Conservation (phyloP, 92 coral and sea anemone genomes). For the Palythoa grandiflora region DNA sequence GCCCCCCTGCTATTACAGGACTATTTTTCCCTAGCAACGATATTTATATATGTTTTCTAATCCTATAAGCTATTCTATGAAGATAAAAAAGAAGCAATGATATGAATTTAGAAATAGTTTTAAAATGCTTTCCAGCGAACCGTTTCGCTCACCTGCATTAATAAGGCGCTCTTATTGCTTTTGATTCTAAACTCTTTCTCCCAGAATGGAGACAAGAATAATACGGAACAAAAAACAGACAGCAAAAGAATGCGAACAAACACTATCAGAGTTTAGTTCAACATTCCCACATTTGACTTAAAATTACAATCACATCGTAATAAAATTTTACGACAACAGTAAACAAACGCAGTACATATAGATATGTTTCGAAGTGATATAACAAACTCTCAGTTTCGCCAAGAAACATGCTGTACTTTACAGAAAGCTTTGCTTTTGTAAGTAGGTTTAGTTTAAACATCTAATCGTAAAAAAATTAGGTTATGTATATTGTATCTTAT, state of each 20-base stretch:
- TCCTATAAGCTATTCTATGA: background rate
- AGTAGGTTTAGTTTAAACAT: background rate
- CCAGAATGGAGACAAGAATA: background rate
- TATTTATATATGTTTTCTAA: background rate
- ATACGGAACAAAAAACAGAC: background rate
- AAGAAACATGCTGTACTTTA: background rate
- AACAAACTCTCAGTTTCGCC: background rate
- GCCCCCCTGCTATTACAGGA: background rate
- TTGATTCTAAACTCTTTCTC: background rate
- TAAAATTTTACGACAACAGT: background rate
- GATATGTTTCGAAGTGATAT: background rate
- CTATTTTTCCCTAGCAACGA: background rate
- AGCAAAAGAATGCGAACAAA: background rate
- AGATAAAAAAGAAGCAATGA: background rate
- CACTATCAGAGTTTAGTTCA: background rate
- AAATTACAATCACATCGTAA: background rate
- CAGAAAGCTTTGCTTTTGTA: background rate
- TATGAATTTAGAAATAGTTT: background rate
- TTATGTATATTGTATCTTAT: background rate
- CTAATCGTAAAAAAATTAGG: background rate
- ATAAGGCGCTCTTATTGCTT: background rate
- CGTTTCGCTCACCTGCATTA: background rate
- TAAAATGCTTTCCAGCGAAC: background rate
- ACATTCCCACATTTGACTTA: background rate
- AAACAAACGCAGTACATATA: background rate